Conservation (phyloP, 2,113 vertebrate genomes). For the Glaucidium brasilianum region DNA sequence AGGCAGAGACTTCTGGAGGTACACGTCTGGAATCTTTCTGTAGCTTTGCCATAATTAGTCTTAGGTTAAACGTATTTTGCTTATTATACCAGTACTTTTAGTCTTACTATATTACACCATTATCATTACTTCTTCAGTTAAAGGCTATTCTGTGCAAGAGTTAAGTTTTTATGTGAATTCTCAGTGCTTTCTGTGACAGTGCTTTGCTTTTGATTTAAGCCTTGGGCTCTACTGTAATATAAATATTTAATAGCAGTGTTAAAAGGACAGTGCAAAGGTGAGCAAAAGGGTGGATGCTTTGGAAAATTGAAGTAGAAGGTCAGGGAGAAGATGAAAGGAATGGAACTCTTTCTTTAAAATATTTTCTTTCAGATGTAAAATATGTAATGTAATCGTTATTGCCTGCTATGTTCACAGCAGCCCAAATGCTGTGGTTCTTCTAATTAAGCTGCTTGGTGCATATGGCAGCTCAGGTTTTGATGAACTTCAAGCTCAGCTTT, state of each 20-base stretch:
- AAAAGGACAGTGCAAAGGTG: background rate
- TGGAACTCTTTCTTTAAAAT: background rate
- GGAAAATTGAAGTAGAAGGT: background rate
- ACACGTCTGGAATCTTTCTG: background rate
- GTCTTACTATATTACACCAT: rapidly evolving
- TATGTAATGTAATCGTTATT: background rate
- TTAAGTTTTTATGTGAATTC: background rate
- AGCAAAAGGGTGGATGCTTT: background rate
- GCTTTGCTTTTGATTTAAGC: background rate
- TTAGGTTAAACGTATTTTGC: background rate
- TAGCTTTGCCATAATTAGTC: background rate
- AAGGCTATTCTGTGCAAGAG: background rate
- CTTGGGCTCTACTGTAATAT: background rate
- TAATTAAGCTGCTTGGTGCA: background rate
- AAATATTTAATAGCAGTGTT: background rate
- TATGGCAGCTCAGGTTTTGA: background rate
- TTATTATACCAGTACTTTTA: background rate
- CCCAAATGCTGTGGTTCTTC: background rate
- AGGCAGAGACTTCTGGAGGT: background rate
- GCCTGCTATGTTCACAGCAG: background rate
- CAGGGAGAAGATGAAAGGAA: background rate
- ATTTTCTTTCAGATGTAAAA: background rate
- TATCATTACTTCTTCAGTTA: background rate
- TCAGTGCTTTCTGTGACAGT: background rate
- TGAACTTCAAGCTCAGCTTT: background rate